A percentile compares a stretch with the other conserved stretches of the same genome.
Evolutionary conservation across 2,888 invertebrate genomes (phyloP).

Genomic region (Melanophora roralis): DNA sequence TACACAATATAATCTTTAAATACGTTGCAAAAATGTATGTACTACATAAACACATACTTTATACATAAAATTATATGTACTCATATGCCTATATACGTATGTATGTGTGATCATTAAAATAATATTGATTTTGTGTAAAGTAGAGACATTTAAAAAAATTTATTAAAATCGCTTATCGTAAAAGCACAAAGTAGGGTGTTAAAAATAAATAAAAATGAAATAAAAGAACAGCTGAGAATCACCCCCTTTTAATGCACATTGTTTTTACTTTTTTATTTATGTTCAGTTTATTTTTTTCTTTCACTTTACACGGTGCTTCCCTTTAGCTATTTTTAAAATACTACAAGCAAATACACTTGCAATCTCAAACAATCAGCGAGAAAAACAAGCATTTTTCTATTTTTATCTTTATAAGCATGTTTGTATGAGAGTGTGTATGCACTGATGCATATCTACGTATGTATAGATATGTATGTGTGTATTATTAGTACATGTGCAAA

Average conservation of each 20-base stretch:
- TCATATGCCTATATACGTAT: not conserved
- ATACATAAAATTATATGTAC: too few relatives aligned
- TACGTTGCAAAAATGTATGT: too few relatives aligned
- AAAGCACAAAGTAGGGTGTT: conserved; percentile 45
- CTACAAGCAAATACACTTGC: conserved; percentile 14
- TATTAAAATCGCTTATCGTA: not conserved
- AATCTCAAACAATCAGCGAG: not conserved
- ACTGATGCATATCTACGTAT: not conserved
- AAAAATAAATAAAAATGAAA: conserved; percentile 18
- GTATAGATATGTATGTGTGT: not conserved
- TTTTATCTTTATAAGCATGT: conserved; percentile 12
- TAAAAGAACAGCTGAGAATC: conserved; percentile 34
- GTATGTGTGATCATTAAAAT: not conserved
- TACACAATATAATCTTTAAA: too few relatives aligned
- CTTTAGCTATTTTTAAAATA: conserved; percentile 50
- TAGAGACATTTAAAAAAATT: not conserved
- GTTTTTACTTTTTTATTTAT: not conserved
- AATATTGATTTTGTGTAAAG: not conserved
- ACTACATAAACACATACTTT: too few relatives aligned
- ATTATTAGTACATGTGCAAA: not conserved
- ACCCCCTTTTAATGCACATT: conserved; percentile 42
- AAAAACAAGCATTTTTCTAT: conserved; percentile 41
- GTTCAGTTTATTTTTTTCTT: conserved; percentile 3
- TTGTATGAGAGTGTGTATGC: not conserved
- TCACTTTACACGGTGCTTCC: conserved; percentile 6